These are phyloP conservation scores for Drosophila subsilvestris DNA, from an alignment of 2,888 invertebrate species.

Conservation along the genomic window DNA sequence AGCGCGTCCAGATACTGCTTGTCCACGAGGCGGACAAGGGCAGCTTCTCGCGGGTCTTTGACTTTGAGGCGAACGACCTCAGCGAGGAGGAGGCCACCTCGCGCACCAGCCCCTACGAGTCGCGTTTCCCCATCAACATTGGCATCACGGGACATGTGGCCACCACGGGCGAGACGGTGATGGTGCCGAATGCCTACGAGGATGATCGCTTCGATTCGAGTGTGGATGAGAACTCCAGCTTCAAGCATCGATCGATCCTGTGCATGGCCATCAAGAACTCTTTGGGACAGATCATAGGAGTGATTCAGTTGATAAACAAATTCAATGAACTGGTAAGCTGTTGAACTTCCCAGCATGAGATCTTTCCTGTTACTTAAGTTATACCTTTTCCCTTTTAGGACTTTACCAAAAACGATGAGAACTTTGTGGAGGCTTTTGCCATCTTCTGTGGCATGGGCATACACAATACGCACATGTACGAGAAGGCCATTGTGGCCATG, in stretches of 20 bases:
- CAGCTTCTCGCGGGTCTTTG: constrained; percentile 96
- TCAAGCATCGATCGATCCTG: constrained; percentile 94
- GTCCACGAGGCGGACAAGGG: constrained; percentile 96
- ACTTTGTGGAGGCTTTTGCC: constrained; percentile 98
- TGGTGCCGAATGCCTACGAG: constrained; percentile 94
- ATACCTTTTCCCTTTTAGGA: constrained; percentile 80
- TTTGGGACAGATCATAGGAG: constrained; percentile 95
- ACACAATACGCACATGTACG: constrained; percentile 98
- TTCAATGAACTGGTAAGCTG: constrained; percentile 89
- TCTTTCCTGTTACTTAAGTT: background rate
- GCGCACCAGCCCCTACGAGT: constrained; percentile 94
- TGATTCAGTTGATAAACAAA: constrained; percentile 96
- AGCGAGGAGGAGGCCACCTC: constrained; percentile 92
- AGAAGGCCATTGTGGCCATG: constrained; percentile 97
- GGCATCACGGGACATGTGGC: constrained; percentile 98
- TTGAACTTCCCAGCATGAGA: background rate
- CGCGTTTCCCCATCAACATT: constrained; percentile 96
- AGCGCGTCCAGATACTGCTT: constrained; percentile 96
- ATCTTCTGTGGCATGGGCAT: constrained; percentile 99
- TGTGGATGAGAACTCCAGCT: constrained; percentile 92
- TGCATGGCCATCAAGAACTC: constrained; percentile 99
- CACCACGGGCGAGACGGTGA: constrained; percentile 97
- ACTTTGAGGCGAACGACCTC: constrained; percentile 95
- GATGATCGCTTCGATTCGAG: constrained; percentile 94
- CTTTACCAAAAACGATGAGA: constrained; percentile 98